Conservation (phyloP, 2,113 vertebrate species). For the Argyrosomus japonicus region DNA sequence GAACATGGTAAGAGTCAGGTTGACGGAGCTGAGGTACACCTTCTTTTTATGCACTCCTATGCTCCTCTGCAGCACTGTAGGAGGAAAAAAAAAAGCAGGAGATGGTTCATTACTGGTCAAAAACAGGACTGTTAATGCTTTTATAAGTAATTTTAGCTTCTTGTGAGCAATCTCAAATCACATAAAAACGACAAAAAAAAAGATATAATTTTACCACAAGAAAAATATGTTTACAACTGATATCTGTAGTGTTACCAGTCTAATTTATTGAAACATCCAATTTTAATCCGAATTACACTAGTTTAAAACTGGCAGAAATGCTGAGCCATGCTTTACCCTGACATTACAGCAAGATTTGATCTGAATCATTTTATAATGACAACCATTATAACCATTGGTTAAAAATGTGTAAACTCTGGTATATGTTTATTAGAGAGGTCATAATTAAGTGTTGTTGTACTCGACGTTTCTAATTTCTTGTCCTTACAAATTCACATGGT, state of each 20-base stretch:
- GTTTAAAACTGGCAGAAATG: background rate
- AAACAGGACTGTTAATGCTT: background rate
- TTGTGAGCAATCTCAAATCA: background rate
- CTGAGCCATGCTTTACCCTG: background rate
- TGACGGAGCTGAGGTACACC: background rate
- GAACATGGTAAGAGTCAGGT: background rate
- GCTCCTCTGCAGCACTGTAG: slow-evolving; percentile 50
- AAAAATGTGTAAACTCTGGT: too few relatives aligned
- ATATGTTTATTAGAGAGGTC: too few relatives aligned
- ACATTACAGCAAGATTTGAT: background rate
- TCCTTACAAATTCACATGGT: too few relatives aligned
- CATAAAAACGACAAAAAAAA: too few relatives aligned
- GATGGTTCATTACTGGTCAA: background rate
- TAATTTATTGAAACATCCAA: background rate
- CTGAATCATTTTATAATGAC: too few relatives aligned
- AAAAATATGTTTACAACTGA: background rate
- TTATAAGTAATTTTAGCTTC: background rate
- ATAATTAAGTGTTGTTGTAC: background rate
- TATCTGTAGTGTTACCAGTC: background rate
- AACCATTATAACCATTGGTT: too few relatives aligned
- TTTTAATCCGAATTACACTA: background rate
- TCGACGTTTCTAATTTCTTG: background rate
- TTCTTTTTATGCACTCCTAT: slow-evolving; percentile 18
- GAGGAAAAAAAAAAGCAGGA: background rate
- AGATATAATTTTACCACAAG: background rate